Evolutionary conservation across 2,888 invertebrate genomes (phyloP), one percentile per base, ranked within the genome.

Genomic region (Nycteola revayana): DNA sequence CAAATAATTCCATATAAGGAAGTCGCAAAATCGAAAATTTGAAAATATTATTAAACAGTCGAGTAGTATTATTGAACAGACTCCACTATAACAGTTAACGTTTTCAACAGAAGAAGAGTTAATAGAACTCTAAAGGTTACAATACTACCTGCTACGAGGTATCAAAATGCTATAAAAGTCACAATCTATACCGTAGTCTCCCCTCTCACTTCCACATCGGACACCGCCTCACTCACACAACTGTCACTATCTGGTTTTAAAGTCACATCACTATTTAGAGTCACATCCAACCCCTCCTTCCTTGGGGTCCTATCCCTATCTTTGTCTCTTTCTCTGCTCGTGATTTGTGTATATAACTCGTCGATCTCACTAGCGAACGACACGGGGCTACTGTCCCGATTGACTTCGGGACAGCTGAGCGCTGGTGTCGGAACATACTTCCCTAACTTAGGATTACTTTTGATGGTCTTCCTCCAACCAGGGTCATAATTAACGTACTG

Each of bases 261-360:
- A 2, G 85, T 86, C 49, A 81, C 78, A 55, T 88, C 88, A 72
- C 87, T 85, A 32, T 77, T 84, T 42, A 82, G 66, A 7, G 87
- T 84, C 51, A 77, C 75, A 37, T 86, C 86, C 23, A 85, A 41
- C 7, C 70, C 78, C 21, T 82, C 80, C 30, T 74, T 75, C 9
- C 75, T 49, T 27, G 64, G 56, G 28, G 69, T 59, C 49, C 80
- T 74, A 9, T 26, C 26, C 49, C 80, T 74, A 4, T 81, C 78
- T 33, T 75, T 72, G 32, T 81, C 78, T 38, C 82, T 71, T 35
- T 82, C 79, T 46, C 84, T 64, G 51, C 91, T 83, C 8, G 91
- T 89, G 25, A 94, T 93, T 60, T 92, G 92, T 52, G 93, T 92
- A 65, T 94, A 94, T 5, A 94, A 77, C 62, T 93, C 93, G 59